Evolutionary conservation across 2,888 invertebrate species (phyloP), one percentile per base, ranked within the genome.

Genomic region (Noctua janthina): DNA sequence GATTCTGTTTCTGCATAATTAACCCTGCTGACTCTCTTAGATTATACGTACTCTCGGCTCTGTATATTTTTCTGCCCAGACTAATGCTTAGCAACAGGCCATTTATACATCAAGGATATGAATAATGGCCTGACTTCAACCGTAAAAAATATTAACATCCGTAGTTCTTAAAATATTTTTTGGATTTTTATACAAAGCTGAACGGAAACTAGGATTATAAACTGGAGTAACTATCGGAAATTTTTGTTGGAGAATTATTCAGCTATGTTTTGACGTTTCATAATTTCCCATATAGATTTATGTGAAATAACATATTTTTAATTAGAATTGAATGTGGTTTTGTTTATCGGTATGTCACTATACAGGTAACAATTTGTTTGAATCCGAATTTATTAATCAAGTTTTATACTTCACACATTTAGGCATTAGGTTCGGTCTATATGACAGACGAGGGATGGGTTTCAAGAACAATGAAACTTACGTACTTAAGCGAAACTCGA

Each of bases 1-100:
- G 62, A 64, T 64, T 75, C 43, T 49, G 35, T 64, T 81, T 78
- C 74, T 71, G 78, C 66, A 75, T 81, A 86, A 87, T 87, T 78
- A 81, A 81, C 54, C 46, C 49, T 43, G 15, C 72, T 35, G 49
- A 4, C 13, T 59, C 62, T 29, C 43, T 62, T 59, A 86, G 56
- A 78, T 83, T 76, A 64, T 78, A 76, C 29, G 17, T 73, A 73
- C 29, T 29, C 29, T 29, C 29, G 17, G n/a, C 6, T 13, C 20
- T 70, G 2, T 64, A 35, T 64, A 76, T 75, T 56, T 59, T 77
- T 67, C 35, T 51, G 56, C 43, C 59, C 49, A 35, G 56, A 51
- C 20, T 67, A 62, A 49, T 64, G 11, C 51, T 64, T 51, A 62
- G 56, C 1, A 64, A 64, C 23, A 23, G 69, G 43, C 46, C 5